These are phyloP conservation scores for Drosophila paulistorum DNA, from an alignment of 1,140 invertebrate species.

Conservation along the genomic window DNA sequence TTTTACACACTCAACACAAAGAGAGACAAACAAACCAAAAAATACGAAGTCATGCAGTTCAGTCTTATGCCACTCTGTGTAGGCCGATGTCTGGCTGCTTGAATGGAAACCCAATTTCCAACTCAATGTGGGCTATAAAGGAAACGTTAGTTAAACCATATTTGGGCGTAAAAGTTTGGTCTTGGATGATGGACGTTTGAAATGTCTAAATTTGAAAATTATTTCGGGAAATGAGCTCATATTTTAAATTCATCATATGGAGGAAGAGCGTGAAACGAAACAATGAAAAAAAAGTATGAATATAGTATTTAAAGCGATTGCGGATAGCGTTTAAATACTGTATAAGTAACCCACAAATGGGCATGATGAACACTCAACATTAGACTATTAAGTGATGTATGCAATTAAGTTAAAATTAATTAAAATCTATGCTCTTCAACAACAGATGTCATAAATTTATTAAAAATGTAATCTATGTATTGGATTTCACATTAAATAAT, in stretches of 20 bases:
- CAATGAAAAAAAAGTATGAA: constrained; percentile 1
- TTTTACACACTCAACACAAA: constrained; percentile 40
- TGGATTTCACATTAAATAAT: too few species aligned
- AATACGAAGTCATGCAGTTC: constrained; percentile 40
- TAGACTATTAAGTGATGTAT: too few species aligned
- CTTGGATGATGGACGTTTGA: constrained; percentile 42
- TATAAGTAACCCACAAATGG: not conserved
- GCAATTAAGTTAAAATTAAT: too few species aligned
- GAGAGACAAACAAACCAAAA: constrained; percentile 37
- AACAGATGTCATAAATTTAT: too few species aligned
- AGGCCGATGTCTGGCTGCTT: constrained; percentile 34
- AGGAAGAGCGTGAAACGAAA: constrained; percentile 49
- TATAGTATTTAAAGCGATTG: constrained; percentile 34
- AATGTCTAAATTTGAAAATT: constrained; percentile 45
- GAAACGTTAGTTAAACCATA: constrained; percentile 58
- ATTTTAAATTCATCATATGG: constrained; percentile 44
- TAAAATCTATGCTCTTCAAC: too few species aligned
- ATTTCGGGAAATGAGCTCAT: constrained; percentile 69
- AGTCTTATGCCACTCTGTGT: constrained; percentile 17
- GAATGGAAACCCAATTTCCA: constrained; percentile 70
- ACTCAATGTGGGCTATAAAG: constrained; percentile 70
- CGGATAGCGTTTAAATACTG: constrained; percentile 37
- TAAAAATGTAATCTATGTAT: too few species aligned
- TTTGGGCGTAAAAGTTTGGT: constrained; percentile 72
- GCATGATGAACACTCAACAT: too few species aligned